Evolutionary conservation across 35 echinoderm and acorn worm species (phyloP).

Genomic region (Lytechinus variegatus): DNA sequence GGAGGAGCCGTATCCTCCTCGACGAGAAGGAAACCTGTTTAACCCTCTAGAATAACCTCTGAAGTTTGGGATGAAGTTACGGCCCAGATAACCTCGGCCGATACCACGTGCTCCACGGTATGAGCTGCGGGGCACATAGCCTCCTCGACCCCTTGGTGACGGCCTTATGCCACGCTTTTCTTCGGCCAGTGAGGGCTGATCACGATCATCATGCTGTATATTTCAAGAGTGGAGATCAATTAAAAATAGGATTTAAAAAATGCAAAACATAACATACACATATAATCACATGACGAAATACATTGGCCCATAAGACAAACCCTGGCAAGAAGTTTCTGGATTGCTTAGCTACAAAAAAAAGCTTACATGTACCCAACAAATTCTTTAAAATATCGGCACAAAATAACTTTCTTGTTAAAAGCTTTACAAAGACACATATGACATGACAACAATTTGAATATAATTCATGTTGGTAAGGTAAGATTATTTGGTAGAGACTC

Average conservation of each 20-base stretch:
- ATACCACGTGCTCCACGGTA: conserved; percentile 14
- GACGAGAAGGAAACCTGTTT: not conserved
- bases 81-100: not conserved
- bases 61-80: not conserved
- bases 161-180: not conserved
- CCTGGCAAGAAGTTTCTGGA: too few species aligned
- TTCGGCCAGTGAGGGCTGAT: not conserved
- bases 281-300: not conserved
- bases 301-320: too few species aligned
- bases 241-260: not conserved
- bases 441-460: too few species aligned
- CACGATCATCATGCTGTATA: conserved; percentile 46
- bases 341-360: too few species aligned
- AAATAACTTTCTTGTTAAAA: too few species aligned
- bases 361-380: too few species aligned
- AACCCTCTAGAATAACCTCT: not conserved
- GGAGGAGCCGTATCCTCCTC: not conserved
- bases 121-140: not conserved
- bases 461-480: too few species aligned
- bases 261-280: not conserved
- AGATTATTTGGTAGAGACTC: too few species aligned
- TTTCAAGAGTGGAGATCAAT: not conserved
- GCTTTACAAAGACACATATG: too few species aligned
- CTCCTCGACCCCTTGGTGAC: not conserved
- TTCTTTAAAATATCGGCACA: too few species aligned